phyloP scores from a whole-genome alignment of 1,140 invertebrate species.

The Neodiprion pinetum region DNA sequence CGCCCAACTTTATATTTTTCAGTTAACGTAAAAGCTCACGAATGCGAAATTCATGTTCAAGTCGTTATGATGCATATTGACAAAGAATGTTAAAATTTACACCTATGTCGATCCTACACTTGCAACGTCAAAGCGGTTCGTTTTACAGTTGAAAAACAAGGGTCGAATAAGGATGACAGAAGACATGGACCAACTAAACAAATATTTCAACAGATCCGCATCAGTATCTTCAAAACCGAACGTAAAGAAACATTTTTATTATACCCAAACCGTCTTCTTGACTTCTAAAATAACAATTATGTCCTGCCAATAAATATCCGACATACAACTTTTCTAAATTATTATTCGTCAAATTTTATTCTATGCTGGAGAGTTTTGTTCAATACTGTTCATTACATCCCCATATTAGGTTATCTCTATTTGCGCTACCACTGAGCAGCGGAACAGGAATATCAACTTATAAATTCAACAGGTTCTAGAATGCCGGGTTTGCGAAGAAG shows the following conservation, averaged over 20 bases:
- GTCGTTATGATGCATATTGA: no score
- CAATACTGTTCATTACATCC: neutral
- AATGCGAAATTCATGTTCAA: no score
- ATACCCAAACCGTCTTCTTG: neutral
- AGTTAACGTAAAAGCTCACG: no score
- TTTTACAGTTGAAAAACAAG: no score
- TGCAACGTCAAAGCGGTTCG: no score
- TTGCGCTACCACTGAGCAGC: no score
- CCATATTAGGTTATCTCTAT: no score
- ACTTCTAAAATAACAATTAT: neutral
- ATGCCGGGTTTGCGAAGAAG: conserved; percentile 71
- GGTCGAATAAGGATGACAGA: conserved; percentile 19
- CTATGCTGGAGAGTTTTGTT: neutral
- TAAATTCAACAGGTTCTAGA: conserved; percentile 59
- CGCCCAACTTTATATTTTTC: no score
- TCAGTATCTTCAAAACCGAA: conserved; percentile 17
- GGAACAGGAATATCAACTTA: neutral
- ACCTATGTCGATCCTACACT: no score
- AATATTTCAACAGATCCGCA: conserved; percentile 24
- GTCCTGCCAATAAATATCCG: neutral
- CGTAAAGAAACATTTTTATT: conserved; percentile 8
- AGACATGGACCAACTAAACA: conserved; percentile 23
- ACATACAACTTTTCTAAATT: neutral
- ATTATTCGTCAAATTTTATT: conserved; percentile 1
- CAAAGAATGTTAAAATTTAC: no score